These are phyloP conservation scores for Cerceris rybyensis DNA, from an alignment of 2,888 invertebrate genomes.

Conservation along the genomic window DNA sequence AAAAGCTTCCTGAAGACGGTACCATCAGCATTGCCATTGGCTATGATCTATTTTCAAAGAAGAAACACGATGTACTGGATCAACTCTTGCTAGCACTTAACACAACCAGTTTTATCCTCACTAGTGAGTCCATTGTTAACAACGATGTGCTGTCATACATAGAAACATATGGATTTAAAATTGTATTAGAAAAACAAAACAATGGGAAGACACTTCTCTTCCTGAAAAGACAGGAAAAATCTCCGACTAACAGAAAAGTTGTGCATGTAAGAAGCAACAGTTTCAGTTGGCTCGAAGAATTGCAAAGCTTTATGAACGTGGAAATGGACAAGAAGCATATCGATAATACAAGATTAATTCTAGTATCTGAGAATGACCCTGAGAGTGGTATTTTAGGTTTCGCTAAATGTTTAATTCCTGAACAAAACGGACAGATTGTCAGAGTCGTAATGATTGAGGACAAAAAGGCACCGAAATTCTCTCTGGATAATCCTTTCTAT, in stretches of 20 bases:
- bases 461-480: constrained; percentile 86
- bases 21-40: too few relatives aligned
- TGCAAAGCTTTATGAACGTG: constrained; percentile 73
- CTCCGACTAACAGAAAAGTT: constrained; percentile 69
- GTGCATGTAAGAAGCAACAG: constrained; percentile 71
- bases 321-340: constrained; percentile 81
- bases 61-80: constrained; percentile 37
- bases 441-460: constrained; percentile 85
- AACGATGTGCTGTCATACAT: not conserved
- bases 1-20: too few relatives aligned
- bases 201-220: constrained; percentile 62
- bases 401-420: constrained; percentile 92
- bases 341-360: constrained; percentile 83
- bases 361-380: constrained; percentile 87
- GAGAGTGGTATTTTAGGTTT: constrained; percentile 92
- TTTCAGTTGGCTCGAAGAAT: constrained; percentile 78
- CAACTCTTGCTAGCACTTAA: constrained; percentile 51
- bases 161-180: constrained; percentile 47
- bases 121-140: constrained; percentile 61
- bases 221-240: constrained; percentile 60
- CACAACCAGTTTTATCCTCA: constrained; percentile 72
- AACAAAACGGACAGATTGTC: constrained; percentile 86
- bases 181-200: constrained; percentile 70
- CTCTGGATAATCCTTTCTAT: constrained; percentile 86
- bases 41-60: constrained; percentile 38